Conservation (phyloP, 1,140 invertebrate species). For the Solenopsis fugax region DNA sequence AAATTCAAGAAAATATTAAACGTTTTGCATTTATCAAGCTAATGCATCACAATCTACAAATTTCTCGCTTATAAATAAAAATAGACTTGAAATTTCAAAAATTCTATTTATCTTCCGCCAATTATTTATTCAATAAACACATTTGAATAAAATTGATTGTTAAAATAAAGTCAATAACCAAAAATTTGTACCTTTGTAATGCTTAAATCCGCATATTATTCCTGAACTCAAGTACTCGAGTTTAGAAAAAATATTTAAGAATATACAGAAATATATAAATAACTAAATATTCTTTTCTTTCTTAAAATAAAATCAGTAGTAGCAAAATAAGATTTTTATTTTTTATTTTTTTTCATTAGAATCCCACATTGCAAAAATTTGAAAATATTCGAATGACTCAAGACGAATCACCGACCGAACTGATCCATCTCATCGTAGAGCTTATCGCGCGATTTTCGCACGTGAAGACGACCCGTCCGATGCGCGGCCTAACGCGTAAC, state of each 20-base stretch:
- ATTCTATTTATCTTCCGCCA: neutral
- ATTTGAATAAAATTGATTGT: neutral
- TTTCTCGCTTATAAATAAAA: neutral
- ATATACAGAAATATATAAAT: neutral
- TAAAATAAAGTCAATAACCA: slow-evolving; percentile 2
- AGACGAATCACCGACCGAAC: neutral
- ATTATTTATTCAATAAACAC: neutral
- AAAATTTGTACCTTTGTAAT: neutral
- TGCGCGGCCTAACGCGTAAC: slow-evolving; percentile 33
- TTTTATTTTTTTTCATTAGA: neutral
- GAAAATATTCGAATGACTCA: neutral
- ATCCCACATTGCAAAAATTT: no score
- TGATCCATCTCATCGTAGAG: neutral
- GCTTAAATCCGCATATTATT: neutral
- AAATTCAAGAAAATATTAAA: neutral
- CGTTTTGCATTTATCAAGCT: neutral
- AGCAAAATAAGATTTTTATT: neutral
- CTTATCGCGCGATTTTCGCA: slow-evolving; percentile 6
- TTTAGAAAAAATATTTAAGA: neutral
- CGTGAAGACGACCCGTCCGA: slow-evolving; percentile 48
- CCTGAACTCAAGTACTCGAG: neutral
- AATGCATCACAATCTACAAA: neutral
- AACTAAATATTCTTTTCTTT: neutral
- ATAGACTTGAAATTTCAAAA: neutral
- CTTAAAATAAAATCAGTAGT: neutral